Evolutionary conservation across 2,113 vertebrate species (phyloP).

Genomic region (Picathartes gymnocephalus): DNA sequence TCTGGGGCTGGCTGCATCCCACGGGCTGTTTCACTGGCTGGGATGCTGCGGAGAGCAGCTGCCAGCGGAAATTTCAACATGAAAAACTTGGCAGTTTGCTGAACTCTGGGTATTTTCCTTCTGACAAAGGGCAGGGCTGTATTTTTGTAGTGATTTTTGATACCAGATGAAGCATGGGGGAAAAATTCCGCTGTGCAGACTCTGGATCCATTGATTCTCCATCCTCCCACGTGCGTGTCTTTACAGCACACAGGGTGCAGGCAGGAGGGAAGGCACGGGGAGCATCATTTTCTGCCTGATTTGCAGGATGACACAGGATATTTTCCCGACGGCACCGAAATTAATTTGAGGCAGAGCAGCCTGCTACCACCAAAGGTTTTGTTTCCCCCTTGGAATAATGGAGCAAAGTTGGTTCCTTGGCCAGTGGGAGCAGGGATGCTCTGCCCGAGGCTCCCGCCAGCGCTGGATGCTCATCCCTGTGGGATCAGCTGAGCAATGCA

Average conservation of each 20-base stretch:
- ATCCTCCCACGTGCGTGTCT: background rate
- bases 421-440: background rate
- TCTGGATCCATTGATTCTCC: background rate
- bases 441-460: background rate
- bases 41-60: background rate
- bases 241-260: fast-evolving
- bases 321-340: fast-evolving
- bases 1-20: background rate
- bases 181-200: background rate
- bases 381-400: background rate
- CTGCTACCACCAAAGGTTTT: background rate
- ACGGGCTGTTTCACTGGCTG: background rate
- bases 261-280: background rate
- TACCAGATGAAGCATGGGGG: background rate
- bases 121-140: background rate
- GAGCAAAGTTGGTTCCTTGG: background rate
- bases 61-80: background rate
- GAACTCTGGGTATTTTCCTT: background rate
- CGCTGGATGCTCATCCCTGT: background rate
- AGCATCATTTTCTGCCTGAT: background rate
- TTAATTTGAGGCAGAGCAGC: background rate
- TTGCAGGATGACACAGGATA: background rate
- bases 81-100: background rate
- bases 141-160: background rate
- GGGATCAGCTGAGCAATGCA: background rate